A percentile compares a stretch with the other conserved stretches of the same genome.
Conservation (phyloP, 1,140 invertebrate species). For the Bombyx mandarina region DNA sequence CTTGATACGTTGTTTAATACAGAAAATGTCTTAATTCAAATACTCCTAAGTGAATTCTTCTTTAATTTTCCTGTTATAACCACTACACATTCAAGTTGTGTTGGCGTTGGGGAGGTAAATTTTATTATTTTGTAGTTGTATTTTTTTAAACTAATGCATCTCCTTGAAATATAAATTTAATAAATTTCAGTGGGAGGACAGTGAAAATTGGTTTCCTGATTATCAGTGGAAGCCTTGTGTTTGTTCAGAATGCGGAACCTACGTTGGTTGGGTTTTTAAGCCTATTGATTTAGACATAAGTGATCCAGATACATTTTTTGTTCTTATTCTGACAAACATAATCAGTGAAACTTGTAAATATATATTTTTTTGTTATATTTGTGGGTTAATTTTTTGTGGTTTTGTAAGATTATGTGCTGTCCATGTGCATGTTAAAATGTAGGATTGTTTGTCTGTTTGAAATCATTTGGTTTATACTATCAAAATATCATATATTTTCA, state of each 20-base stretch:
- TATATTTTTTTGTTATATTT: constrained; percentile 12
- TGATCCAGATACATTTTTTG: constrained; percentile 31
- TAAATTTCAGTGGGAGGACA: constrained; percentile 47
- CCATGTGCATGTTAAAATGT: neutral
- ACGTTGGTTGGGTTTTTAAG: constrained; percentile 49
- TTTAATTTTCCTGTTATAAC: constrained; percentile 52
- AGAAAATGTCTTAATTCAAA: constrained; percentile 49
- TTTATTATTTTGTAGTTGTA: neutral
- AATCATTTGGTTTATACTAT: too few relatives aligned
- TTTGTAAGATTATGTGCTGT: constrained; percentile 2
- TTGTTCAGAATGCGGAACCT: constrained; percentile 44
- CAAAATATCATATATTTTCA: too few relatives aligned
- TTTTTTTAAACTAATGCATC: neutral
- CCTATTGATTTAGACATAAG: constrained; percentile 19
- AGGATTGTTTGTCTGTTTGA: neutral
- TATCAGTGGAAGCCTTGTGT: constrained; percentile 47
- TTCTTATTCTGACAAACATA: constrained; percentile 37
- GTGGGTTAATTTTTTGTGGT: constrained; percentile 1
- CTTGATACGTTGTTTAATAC: constrained; percentile 53
- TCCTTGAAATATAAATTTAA: constrained; percentile 8
- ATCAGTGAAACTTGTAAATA: constrained; percentile 55
- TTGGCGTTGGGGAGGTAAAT: constrained; percentile 45
- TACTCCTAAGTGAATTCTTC: constrained; percentile 44
- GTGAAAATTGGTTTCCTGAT: constrained; percentile 50
- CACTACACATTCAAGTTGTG: constrained; percentile 41